Base-by-base conservation (phyloP, 2,888 invertebrate species). In the Temnothorax unifasciatus region DNA sequence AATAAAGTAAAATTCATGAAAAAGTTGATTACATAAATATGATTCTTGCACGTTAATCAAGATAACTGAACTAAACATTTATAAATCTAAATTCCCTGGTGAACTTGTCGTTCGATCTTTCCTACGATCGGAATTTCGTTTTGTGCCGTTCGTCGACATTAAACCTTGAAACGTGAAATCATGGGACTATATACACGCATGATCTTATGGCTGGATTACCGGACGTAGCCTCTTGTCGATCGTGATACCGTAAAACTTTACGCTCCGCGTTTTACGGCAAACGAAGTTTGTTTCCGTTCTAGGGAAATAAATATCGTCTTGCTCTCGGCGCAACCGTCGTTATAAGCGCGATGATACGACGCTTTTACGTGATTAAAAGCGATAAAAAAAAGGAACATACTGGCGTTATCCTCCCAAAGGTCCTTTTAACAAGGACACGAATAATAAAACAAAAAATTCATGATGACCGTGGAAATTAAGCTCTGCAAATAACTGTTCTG, bases 271-370 rank as follows among this genome's bases (percentile, higher is more conserved):
- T 50, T 76, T 52, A 76, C 38, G 44, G 21, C 47, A 38, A 52
- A 52, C 25, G 38, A 63, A 64, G 25, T 41, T 66, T 47, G 41
- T 66, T 77, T 54, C 15, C 54, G 29, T 66, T 57, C 54, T n/a
- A 3, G 9, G 4, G n/a, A 44, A 77, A 57, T 66, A 77, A 77
- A 77, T 77, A 77, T 57, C 64, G 21, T 59, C 41, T 54, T 66
- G n/a, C 15, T 59, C 63, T 59, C 63, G 13, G 18, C 21, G 11
- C 5, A 63, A 8, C 13, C 38, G 8, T 63, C 25, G 41, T 54
- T 77, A 29, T 41, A 66, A 66, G 9, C 18, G 25, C 66, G 29
- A 54, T 15, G 41, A 54, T 57, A 66, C 41, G 63, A 63, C 6
- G 21, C 38, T 54, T 25, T 41, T 57, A 25, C 41, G 29, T 44